Conservation (phyloP, 1,140 invertebrate species). For the Drosophila sulfurigaster region DNA sequence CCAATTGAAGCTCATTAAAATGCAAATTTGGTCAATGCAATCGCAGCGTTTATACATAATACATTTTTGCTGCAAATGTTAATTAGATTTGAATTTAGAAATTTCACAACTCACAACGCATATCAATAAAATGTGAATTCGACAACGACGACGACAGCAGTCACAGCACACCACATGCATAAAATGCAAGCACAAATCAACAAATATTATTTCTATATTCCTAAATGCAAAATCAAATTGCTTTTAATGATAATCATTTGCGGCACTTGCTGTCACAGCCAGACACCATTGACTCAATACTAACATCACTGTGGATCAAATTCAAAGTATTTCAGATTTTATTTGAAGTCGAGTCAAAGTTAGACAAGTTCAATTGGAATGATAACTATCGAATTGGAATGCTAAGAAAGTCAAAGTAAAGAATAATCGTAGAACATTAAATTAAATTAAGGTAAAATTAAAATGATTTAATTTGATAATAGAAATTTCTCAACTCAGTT, state of each 20-base stretch:
- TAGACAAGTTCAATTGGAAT: not conserved
- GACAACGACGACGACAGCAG: constrained; percentile 23
- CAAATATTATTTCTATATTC: constrained; percentile 73
- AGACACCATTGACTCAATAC: not conserved
- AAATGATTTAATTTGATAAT: no score
- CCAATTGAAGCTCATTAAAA: constrained; percentile 76
- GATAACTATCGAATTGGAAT: not conserved
- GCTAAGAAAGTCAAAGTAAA: no score
- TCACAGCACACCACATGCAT: constrained; percentile 33
- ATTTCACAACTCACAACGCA: constrained; percentile 23
- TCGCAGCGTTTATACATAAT: constrained; percentile 40
- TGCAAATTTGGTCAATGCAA: constrained; percentile 53
- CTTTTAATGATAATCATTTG: constrained; percentile 75
- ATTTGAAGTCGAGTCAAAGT: not conserved
- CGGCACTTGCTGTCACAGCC: constrained; percentile 12
- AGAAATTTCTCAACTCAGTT: not conserved
- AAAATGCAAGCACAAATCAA: constrained; percentile 67
- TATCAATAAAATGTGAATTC: constrained; percentile 53
- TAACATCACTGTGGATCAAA: constrained; percentile 5
- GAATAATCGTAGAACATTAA: not conserved
- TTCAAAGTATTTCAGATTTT: not conserved
- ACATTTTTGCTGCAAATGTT: constrained; percentile 58
- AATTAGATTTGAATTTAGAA: constrained; percentile 78
- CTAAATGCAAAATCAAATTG: constrained; percentile 27
- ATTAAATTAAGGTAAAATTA: not conserved